phyloP scores from a whole-genome alignment of 1,140 invertebrate genomes.

The Chionoecetes opilio region DNA sequence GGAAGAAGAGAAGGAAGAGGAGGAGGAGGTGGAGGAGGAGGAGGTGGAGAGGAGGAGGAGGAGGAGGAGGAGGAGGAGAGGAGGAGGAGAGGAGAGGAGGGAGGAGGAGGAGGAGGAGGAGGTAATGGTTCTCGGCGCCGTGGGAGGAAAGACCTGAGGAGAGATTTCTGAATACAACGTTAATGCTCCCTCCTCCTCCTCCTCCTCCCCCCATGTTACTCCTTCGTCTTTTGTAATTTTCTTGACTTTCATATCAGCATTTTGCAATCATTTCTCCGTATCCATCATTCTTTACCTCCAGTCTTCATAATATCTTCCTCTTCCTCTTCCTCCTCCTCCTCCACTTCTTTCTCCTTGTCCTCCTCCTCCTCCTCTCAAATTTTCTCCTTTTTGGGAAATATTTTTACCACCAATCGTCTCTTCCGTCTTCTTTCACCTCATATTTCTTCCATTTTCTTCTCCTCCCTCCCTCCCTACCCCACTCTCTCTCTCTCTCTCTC shows the following conservation, averaged over 20 bases:
- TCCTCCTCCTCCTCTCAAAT: neutral
- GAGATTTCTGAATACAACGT: no score
- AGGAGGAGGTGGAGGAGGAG: neutral
- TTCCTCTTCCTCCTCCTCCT: slow-evolving; percentile 18
- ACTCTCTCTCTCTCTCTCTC: slow-evolving; percentile 2
- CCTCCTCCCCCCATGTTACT: neutral
- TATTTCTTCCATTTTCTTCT: neutral
- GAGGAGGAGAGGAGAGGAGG: neutral
- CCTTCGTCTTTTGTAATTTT: no score
- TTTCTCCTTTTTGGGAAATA: no score
- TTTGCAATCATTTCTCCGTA: neutral
- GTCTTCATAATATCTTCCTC: neutral
- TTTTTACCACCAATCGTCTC: no score
- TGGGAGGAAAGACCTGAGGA: no score
- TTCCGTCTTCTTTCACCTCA: neutral
- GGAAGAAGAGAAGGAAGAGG: no score
- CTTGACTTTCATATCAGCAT: neutral
- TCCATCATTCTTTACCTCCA: neutral
- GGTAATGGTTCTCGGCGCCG: no score
- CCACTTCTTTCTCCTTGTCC: neutral
- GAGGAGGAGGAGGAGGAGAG: neutral
- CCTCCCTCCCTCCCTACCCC: neutral
- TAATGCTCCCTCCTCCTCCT: neutral
- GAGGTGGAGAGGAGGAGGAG: neutral
- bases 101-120: slow-evolving; percentile 15